A percentile compares a stretch with the other conserved stretches of the same genome.
These are phyloP conservation scores for Drosophila macrospina DNA, from an alignment of 2,888 invertebrate genomes.

Conservation along the genomic window DNA sequence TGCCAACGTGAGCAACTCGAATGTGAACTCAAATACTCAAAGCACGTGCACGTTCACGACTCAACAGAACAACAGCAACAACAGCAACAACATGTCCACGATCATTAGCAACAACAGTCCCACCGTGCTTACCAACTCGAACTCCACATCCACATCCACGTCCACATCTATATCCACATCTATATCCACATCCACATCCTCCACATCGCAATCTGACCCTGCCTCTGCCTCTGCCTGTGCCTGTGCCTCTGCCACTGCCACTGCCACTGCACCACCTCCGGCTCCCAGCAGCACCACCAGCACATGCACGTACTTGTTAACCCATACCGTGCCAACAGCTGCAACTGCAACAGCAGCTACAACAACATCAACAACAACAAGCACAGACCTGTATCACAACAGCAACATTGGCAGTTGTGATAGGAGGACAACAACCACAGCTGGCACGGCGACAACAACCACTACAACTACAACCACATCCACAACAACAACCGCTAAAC, in stretches of 20 bases:
- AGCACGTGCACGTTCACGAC: slow-evolving; percentile 74
- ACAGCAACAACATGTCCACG: slow-evolving; percentile 44
- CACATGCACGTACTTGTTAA: slow-evolving; percentile 71
- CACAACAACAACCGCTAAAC: slow-evolving; percentile 65
- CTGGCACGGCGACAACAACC: slow-evolving; percentile 30
- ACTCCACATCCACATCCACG: slow-evolving; percentile 13
- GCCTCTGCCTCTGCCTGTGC: slow-evolving; percentile 37
- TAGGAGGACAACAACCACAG: slow-evolving; percentile 39
- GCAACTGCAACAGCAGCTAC: slow-evolving; percentile 25
- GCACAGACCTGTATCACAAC: slow-evolving; percentile 53
- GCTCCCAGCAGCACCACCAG: slow-evolving; percentile 59
- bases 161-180: slow-evolving; percentile 29
- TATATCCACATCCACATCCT: slow-evolving; percentile 28
- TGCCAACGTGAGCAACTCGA: slow-evolving; percentile 42
- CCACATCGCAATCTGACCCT: slow-evolving; percentile 34
- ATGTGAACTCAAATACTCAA: slow-evolving; percentile 56
- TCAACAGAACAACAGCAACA: slow-evolving; percentile 56
- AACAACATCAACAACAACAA: slow-evolving; percentile 43
- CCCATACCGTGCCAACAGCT: slow-evolving; percentile 63
- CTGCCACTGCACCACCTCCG: slow-evolving; percentile 56
- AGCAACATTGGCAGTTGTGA: slow-evolving; percentile 39
- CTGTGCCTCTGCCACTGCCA: slow-evolving; percentile 33
- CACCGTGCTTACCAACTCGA: slow-evolving; percentile 10
- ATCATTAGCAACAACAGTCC: slow-evolving; percentile 41
- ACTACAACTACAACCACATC: slow-evolving; percentile 42